Percentiles rank a stretch among this genome's conserved stretches.
These are phyloP conservation scores for Microtus californicus DNA, from an alignment of 2,797 vertebrate species.

Conservation along the genomic window DNA sequence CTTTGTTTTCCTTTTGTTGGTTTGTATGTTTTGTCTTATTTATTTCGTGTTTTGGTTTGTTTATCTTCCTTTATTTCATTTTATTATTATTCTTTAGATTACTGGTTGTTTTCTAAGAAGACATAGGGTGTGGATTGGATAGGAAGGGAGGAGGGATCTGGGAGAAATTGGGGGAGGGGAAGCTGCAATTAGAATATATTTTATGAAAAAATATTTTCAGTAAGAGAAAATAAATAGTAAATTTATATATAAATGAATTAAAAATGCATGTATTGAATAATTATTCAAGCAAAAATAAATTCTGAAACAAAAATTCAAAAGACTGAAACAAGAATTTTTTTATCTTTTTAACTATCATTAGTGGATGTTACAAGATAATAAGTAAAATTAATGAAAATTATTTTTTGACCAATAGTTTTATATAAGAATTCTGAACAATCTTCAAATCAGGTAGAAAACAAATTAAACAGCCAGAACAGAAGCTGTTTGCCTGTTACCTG, in stretches of 20 bases:
- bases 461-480: neutral
- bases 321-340: neutral
- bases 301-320: neutral
- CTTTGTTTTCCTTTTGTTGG: neutral
- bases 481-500: neutral
- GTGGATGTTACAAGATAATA: neutral
- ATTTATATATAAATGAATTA: neutral
- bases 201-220: neutral
- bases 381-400: neutral
- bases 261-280: neutral
- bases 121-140: neutral
- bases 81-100: neutral
- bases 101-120: neutral
- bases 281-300: neutral
- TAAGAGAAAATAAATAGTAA: neutral
- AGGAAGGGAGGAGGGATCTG: neutral
- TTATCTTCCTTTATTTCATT: neutral
- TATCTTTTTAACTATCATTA: neutral
- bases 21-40: neutral
- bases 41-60: neutral
- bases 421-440: neutral
- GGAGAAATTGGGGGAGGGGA: neutral
- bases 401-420: neutral
- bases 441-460: neutral
- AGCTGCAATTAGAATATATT: neutral